Evolutionary conservation across 2,113 vertebrate genomes (phyloP).

Genomic region (Speoplatyrhinus poulsoni): DNA sequence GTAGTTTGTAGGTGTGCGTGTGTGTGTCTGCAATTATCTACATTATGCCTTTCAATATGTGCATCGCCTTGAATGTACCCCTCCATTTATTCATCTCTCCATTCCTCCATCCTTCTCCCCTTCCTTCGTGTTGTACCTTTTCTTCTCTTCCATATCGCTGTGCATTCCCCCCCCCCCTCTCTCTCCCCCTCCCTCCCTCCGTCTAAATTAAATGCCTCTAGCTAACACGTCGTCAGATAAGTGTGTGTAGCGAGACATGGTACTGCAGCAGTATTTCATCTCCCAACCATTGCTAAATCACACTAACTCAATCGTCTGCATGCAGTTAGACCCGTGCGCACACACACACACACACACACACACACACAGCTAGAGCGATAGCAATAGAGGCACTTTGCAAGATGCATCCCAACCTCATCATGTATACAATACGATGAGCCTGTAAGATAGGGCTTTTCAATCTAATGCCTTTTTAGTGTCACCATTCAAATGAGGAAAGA

Average conservation of each 20-base stretch:
- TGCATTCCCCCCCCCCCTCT: constrained; percentile 24
- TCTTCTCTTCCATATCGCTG: constrained; percentile 19
- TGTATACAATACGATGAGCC: constrained; percentile 67
- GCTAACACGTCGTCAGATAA: constrained; percentile 58
- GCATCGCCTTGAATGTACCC: constrained; percentile 41
- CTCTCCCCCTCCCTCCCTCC: constrained; percentile 5
- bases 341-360: constrained; percentile 24
- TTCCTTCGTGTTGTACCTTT: constrained; percentile 21
- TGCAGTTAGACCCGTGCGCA: constrained; percentile 28
- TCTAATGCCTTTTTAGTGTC: constrained; percentile 64
- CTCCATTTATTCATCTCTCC: constrained; percentile 29
- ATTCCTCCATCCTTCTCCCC: constrained; percentile 34
- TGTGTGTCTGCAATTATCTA: constrained; percentile 4
- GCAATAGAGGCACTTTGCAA: constrained; percentile 63
- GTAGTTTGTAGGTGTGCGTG: not conserved
- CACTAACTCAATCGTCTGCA: constrained; percentile 68
- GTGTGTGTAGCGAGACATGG: constrained; percentile 51
- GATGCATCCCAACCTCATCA: constrained; percentile 69
- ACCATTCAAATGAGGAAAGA: constrained; percentile 64
- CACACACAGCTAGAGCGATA: not conserved
- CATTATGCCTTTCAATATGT: constrained; percentile 58
- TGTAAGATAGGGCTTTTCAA: constrained; percentile 55
- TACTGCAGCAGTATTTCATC: constrained; percentile 62
- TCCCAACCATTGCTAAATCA: constrained; percentile 66
- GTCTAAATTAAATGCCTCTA: constrained; percentile 65